These are phyloP conservation scores for Paguma larvata DNA, from an alignment of 2,797 vertebrate species.

Conservation along the genomic window DNA sequence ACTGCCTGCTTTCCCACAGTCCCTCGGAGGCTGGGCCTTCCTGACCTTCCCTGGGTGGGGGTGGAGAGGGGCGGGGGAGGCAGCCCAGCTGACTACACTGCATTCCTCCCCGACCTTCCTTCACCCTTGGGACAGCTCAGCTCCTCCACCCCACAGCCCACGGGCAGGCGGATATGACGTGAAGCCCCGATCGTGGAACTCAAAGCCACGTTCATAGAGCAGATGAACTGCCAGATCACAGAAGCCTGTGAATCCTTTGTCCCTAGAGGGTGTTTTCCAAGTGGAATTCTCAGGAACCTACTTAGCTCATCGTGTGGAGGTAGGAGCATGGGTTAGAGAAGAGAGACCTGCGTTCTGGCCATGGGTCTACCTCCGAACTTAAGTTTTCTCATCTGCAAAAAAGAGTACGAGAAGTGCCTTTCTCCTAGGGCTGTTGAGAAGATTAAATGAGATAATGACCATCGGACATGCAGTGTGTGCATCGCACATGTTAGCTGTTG, in stretches of 20 bases:
- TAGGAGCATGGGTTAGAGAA: not conserved
- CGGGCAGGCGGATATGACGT: not conserved
- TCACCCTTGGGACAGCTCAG: not conserved
- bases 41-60: not conserved
- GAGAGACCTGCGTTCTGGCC: not conserved
- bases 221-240: not conserved
- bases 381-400: not conserved
- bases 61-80: no score
- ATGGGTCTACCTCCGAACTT: not conserved
- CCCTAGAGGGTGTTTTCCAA: not conserved
- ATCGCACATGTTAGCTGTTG: not conserved
- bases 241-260: not conserved
- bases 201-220: not conserved
- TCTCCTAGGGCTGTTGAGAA: not conserved
- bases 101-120: not conserved
- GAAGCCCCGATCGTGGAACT: not conserved
- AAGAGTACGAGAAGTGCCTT: not conserved
- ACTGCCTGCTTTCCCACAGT: rapidly evolving
- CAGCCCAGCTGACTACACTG: rapidly evolving
- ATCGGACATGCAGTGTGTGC: not conserved
- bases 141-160: not conserved
- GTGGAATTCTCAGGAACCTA: not conserved
- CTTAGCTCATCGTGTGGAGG: no score
- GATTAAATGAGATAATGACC: not conserved
- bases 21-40: not conserved